These are phyloP conservation scores for Clytia hemisphaerica DNA, from an alignment of 30 jellyfish, hydroid and myxozoan genomes.

Conservation along the genomic window DNA sequence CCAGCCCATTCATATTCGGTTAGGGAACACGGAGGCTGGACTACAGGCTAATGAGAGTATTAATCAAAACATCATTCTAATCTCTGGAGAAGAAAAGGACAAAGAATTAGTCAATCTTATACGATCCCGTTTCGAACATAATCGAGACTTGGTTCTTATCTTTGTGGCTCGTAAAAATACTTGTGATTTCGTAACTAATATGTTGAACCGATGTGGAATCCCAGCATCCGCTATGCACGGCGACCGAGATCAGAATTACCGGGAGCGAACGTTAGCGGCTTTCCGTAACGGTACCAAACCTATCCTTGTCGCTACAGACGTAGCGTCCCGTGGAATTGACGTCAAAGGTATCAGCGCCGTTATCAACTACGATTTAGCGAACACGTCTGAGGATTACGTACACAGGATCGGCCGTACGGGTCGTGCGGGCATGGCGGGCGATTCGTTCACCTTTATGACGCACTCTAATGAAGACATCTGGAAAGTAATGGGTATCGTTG, in stretches of 20 bases:
- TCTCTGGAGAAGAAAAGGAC: constrained; percentile 33
- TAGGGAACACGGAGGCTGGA: constrained; percentile 3
- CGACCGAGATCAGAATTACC: constrained; percentile 21
- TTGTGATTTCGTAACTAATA: constrained; percentile 28
- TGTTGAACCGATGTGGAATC: constrained; percentile 30
- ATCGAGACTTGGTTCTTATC: constrained; percentile 19
- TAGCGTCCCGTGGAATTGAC: constrained; percentile 32
- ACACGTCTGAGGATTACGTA: constrained; percentile 38
- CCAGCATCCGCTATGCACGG: constrained; percentile 44
- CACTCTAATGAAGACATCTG: constrained; percentile 32
- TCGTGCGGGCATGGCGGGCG: constrained; percentile 48
- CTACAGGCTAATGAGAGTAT: constrained; percentile 25
- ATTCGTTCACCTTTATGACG: constrained; percentile 23
- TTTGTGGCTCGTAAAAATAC: constrained; percentile 32
- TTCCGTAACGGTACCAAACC: constrained; percentile 25
- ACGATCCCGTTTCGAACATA: constrained; percentile 2
- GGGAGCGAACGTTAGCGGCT: constrained; percentile 24
- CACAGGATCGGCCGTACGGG: constrained; percentile 49
- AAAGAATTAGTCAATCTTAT: constrained; percentile 10
- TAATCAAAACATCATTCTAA: constrained; percentile 10
- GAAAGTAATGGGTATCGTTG: constrained; percentile 30
- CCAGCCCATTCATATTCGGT: constrained; percentile 36
- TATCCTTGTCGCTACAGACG: constrained; percentile 30
- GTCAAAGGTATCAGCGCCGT: constrained; percentile 40
- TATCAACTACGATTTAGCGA: constrained; percentile 29